These are phyloP conservation scores for Plusia festucae DNA, from an alignment of 2,888 invertebrate species.

Conservation along the genomic window DNA sequence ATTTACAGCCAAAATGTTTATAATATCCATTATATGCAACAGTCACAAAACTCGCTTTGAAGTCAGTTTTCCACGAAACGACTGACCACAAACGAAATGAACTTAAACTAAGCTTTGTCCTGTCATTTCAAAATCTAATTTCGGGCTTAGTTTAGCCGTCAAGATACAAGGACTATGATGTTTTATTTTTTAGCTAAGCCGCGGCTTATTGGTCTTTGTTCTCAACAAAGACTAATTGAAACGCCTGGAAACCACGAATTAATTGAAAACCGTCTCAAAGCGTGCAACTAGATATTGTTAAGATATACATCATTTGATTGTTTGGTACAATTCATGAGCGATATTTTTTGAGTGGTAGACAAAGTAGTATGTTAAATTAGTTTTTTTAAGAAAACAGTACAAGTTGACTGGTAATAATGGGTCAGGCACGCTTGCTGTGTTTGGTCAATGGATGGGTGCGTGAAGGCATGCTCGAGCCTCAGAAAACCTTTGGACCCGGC, in stretches of 20 bases:
- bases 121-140: conserved; percentile 42
- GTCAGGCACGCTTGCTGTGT: no score
- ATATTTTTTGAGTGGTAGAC: no score
- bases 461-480: no score
- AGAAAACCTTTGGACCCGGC: no score
- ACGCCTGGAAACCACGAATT: conserved; percentile 49
- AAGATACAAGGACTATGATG: conserved; percentile 21
- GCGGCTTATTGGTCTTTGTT: conserved; percentile 34
- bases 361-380: no score
- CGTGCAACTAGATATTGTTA: conserved; percentile 48
- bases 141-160: conserved; percentile 19
- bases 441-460: no score
- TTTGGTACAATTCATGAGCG: conserved; percentile 18
- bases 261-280: conserved; percentile 63
- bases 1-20: not conserved
- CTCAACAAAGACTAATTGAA: conserved; percentile 59
- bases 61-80: conserved; percentile 8
- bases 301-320: conserved; percentile 32
- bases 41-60: conserved; percentile 6
- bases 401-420: no score
- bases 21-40: not conserved
- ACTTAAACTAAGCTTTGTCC: conserved; percentile 13
- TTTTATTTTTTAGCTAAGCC: conserved; percentile 24
- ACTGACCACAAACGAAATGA: conserved; percentile 7
- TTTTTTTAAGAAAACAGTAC: no score